phyloP scores from a whole-genome alignment of 2,797 vertebrate genomes.

The Tragelaphus eurycerus region DNA sequence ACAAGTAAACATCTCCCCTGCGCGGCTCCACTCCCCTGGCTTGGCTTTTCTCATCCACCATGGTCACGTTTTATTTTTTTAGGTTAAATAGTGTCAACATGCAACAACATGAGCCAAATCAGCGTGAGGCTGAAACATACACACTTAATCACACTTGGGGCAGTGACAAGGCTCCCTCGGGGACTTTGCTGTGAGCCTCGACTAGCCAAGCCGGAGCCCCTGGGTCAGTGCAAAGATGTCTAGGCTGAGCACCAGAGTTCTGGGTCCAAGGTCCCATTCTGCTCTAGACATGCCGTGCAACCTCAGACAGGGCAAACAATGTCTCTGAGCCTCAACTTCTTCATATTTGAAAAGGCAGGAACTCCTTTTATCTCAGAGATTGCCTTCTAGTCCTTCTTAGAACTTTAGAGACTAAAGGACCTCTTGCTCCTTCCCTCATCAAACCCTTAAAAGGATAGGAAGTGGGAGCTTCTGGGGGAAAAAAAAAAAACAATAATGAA shows the following conservation, averaged over 20 bases:
- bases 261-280: fast-evolving
- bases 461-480: background rate
- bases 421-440: background rate
- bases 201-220: fast-evolving
- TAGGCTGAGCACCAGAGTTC: background rate
- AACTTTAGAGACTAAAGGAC: background rate
- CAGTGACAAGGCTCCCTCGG: fast-evolving
- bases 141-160: fast-evolving
- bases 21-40: fast-evolving
- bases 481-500: background rate
- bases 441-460: background rate
- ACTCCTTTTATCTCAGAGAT: background rate
- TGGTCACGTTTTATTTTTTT: background rate
- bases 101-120: background rate
- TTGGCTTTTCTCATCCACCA: background rate
- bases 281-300: background rate
- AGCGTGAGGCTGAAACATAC: background rate
- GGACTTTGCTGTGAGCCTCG: fast-evolving
- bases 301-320: background rate
- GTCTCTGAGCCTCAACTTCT: background rate
- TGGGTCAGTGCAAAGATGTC: background rate
- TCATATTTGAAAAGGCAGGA: background rate
- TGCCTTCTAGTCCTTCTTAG: background rate
- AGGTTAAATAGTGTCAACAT: background rate
- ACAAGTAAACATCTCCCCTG: background rate